Evolutionary conservation across 2,888 invertebrate genomes (phyloP), one percentile per base, ranked within the genome.

Genomic region (Luffia ferchaultella): DNA sequence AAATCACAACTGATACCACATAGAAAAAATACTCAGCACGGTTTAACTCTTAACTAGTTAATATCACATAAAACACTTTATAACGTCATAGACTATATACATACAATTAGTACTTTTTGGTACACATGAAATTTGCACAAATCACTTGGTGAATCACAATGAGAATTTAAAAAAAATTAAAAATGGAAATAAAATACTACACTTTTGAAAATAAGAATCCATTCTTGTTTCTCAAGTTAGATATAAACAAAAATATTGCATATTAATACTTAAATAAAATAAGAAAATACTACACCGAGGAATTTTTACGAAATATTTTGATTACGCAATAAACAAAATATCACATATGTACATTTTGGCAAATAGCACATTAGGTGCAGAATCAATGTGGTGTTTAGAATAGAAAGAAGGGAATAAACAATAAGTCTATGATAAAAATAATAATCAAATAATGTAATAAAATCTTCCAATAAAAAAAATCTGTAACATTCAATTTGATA

Each of bases 1-100:
- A 80, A 80, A 77, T 78, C 80, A 83, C 80, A 82, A 83, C 82
- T 78, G 75, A 82, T 82, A 82, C 83, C 83, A 82, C 75, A 82
- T 83, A 82, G 79, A 83, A 83, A 83, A 82, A 76, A 83, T 83
- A 82, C 74, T 82, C 80, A 83, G 82, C 82, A 83, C 82, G 77
- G 80, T 79, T 82, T 82, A 82, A 78, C 75, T 78, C 82, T 83
- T 82, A 83, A 73, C 70, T 78, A 78, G 68, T 73, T 76, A 79
- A 76, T 80, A 82, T 82, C 82, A 82, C 82, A 82, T 80, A 78
- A 30, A 78, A 80, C 78, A 80, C 75, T 77, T 63, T 72, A 78
- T 70, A 76, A 76, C 80, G 79, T 82, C 63, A 74, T 74, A 76
- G 62, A 76, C 67, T 80, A 78, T 77, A 67, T 78, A 79, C 76